Evolutionary conservation across 1,140 invertebrate genomes (phyloP).

Genomic region (Drosophila orena): DNA sequence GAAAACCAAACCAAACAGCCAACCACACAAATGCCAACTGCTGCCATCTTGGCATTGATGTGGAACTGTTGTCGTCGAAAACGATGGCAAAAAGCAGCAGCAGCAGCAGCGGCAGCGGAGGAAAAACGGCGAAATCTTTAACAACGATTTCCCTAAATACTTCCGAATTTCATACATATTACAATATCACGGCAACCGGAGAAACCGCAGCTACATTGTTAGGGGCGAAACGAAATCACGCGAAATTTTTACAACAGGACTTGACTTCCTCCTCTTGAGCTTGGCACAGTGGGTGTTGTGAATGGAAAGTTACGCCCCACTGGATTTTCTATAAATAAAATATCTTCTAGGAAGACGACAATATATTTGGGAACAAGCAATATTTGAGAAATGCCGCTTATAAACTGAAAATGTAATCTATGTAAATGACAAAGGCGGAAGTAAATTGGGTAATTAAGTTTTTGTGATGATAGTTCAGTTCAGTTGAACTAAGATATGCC

Average conservation of each 20-base stretch:
- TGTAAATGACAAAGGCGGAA: too few relatives aligned
- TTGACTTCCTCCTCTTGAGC: conserved; percentile 45
- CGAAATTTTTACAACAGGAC: conserved; percentile 74
- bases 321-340: not conserved
- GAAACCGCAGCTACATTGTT: conserved; percentile 69
- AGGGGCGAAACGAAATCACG: conserved; percentile 74
- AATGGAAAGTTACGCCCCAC: not conserved
- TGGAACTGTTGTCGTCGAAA: conserved; percentile 11
- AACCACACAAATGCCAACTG: conserved; percentile 56
- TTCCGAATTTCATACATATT: conserved; percentile 81
- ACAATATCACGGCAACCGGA: conserved; percentile 64
- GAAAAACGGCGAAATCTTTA: conserved; percentile 71
- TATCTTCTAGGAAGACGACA: too few relatives aligned
- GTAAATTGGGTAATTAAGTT: too few relatives aligned
- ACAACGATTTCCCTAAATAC: conserved; percentile 83
- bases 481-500: too few relatives aligned
- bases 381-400: too few relatives aligned
- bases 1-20: conserved; percentile 29
- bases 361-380: too few relatives aligned
- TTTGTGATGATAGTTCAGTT: too few relatives aligned
- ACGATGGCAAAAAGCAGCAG: not conserved
- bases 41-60: conserved; percentile 58
- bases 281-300: conserved; percentile 38
- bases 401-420: too few relatives aligned
- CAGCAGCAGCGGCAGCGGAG: conserved; percentile 6